Conservation (phyloP, 2,888 invertebrate genomes). For the Abrostola tripartita region DNA sequence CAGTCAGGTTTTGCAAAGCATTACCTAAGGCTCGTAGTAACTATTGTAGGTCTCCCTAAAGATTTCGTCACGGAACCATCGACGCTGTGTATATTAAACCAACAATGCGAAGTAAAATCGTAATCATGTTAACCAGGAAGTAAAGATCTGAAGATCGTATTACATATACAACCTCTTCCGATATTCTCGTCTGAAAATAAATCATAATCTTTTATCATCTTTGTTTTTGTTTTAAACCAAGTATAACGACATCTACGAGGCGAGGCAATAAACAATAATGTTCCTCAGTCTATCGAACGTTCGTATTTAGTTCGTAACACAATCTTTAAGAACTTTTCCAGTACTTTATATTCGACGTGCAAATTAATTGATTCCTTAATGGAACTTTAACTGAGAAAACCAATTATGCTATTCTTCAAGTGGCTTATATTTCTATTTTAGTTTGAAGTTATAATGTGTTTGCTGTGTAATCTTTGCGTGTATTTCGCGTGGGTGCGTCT, state of each 20-base stretch:
- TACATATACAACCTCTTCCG: neutral
- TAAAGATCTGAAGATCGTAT: neutral
- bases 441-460: neutral
- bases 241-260: constrained; percentile 12
- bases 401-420: constrained; percentile 12
- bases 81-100: too few species aligned
- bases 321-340: constrained; percentile 26
- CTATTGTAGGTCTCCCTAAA: too few species aligned
- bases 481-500: too few species aligned
- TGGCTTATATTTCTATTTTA: neutral
- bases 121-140: too few species aligned
- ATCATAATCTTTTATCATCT: constrained; percentile 6
- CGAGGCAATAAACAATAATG: constrained; percentile 19
- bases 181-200: neutral
- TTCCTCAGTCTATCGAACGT: constrained; percentile 19
- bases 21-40: too few species aligned
- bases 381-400: constrained; percentile 20
- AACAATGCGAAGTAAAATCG: too few species aligned
- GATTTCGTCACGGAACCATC: too few species aligned
- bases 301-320: constrained; percentile 25
- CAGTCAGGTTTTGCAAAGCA: too few species aligned
- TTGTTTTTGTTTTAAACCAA: constrained; percentile 17
- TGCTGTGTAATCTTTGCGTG: too few species aligned
- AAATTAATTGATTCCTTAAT: constrained; percentile 35
- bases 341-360: constrained; percentile 12